A percentile compares a stretch with the other conserved stretches of the same genome.
phyloP scores from a whole-genome alignment of 1,140 invertebrate genomes.

The Liolophura sinensis region DNA sequence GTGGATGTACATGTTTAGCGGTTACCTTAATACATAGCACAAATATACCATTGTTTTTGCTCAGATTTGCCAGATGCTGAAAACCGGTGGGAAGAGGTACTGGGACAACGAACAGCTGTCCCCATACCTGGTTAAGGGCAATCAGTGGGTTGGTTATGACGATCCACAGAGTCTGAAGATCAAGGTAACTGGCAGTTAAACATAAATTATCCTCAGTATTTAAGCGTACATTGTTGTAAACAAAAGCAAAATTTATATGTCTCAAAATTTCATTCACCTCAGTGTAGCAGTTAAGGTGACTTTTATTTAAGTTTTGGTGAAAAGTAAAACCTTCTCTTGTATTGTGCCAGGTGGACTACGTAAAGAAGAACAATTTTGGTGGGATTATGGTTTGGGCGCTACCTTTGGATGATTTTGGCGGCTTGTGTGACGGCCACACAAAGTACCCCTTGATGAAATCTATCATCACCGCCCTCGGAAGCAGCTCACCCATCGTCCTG shows the following conservation, averaged over 20 bases:
- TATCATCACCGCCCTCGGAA: conserved; percentile 56
- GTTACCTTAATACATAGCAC: too few species aligned
- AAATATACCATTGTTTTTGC: too few species aligned
- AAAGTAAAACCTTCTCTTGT: neutral
- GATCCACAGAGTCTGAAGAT: conserved; percentile 73
- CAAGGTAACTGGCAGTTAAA: conserved; percentile 64
- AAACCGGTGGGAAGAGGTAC: conserved; percentile 39
- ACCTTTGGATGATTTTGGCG: conserved; percentile 73
- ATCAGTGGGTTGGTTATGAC: conserved; percentile 93
- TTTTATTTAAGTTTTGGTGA: too few species aligned
- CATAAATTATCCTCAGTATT: too few species aligned
- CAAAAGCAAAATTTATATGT: too few species aligned
- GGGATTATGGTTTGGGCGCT: conserved; percentile 97
- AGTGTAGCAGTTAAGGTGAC: too few species aligned
- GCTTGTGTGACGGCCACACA: conserved; percentile 18
- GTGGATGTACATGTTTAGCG: too few species aligned
- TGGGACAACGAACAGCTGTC: conserved; percentile 71
- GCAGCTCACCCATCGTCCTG: neutral
- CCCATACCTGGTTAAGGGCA: conserved; percentile 77
- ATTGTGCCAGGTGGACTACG: conserved; percentile 79
- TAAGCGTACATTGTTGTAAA: too few species aligned
- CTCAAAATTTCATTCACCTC: too few species aligned
- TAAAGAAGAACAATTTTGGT: conserved; percentile 85
- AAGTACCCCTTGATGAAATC: conserved; percentile 23
- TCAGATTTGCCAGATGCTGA: conserved; percentile 22